Percentiles rank a stretch among this genome's conserved stretches.
These are phyloP conservation scores for Polymixis flavicincta DNA, from an alignment of 2,888 invertebrate genomes.

Conservation along the genomic window DNA sequence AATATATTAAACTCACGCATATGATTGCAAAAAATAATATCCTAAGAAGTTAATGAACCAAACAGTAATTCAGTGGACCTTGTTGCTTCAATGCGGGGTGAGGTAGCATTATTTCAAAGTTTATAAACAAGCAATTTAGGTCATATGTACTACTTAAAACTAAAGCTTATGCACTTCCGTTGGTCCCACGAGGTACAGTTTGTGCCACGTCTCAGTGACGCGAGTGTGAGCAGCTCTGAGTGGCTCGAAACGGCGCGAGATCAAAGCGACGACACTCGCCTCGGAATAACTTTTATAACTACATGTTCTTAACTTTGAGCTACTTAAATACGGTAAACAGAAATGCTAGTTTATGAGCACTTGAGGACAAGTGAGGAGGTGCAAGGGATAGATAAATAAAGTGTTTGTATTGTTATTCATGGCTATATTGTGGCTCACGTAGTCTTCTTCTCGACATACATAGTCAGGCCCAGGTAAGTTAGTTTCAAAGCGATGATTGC, in stretches of 20 bases:
- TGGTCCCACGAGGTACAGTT: neutral
- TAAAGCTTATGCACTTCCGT: neutral
- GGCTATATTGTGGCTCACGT: neutral
- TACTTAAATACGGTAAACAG: neutral
- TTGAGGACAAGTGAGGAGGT: neutral
- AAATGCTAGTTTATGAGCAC: conserved; percentile 1
- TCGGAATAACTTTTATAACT: conserved; percentile 5
- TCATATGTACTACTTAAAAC: neutral
- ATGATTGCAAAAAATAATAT: no score
- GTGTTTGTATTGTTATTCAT: neutral
- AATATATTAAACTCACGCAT: no score
- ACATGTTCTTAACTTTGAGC: conserved; percentile 6
- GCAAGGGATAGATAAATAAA: neutral
- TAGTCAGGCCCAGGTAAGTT: no score
- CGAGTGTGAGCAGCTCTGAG: neutral
- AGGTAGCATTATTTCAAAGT: neutral
- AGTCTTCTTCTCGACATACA: neutral
- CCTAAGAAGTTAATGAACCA: neutral
- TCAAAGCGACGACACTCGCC: conserved; percentile 20
- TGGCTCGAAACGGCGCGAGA: conserved; percentile 6
- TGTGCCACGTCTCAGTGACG: neutral
- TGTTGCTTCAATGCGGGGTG: neutral
- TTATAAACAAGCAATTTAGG: neutral
- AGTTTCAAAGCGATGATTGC: neutral
- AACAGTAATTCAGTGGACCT: neutral